These are phyloP conservation scores for Drosophila crucigera DNA, from an alignment of 2,888 invertebrate species.

Conservation along the genomic window DNA sequence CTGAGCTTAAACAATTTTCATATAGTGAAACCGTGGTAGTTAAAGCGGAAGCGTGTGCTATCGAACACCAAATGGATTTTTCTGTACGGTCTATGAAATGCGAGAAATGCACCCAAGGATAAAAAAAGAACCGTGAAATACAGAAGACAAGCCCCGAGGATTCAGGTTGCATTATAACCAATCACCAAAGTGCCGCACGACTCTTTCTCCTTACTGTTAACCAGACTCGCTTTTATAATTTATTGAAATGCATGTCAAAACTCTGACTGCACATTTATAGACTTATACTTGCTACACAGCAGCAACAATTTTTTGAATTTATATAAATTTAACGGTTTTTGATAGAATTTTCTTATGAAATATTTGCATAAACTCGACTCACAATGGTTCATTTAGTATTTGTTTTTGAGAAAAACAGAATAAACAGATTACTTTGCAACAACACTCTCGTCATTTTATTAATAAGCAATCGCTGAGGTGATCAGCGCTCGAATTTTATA, in stretches of 20 bases:
- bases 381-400: neutral
- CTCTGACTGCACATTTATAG: neutral
- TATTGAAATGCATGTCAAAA: neutral
- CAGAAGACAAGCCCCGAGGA: neutral
- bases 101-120: conserved; percentile 1
- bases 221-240: conserved; percentile 4
- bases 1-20: conserved; percentile 2
- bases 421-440: neutral
- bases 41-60: conserved; percentile 4
- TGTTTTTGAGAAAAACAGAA: neutral
- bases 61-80: conserved; percentile 7
- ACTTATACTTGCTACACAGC: neutral
- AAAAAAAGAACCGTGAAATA: neutral
- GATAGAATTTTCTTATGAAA: neutral
- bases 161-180: neutral
- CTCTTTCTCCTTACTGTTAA: neutral
- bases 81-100: neutral
- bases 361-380: neutral
- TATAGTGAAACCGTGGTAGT: neutral
- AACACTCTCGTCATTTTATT: neutral
- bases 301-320: neutral
- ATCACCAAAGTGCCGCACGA: neutral
- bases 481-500: neutral
- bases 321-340: neutral
- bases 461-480: neutral